Evolutionary conservation across 2,797 vertebrate species (phyloP).

Genomic region (Eptatretus atami): DNA sequence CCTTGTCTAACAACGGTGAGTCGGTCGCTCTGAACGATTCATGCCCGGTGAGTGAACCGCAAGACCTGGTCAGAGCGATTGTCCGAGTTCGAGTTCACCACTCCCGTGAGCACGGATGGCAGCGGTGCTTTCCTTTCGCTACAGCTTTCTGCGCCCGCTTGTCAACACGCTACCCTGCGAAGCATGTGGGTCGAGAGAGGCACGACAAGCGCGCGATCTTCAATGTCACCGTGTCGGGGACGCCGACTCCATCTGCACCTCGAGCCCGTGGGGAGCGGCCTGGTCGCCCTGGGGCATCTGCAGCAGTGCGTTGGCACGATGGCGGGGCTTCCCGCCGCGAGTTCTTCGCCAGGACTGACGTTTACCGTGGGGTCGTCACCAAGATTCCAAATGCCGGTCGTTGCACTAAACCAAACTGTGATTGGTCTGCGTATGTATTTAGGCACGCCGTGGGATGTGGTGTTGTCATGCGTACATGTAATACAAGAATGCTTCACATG

Average conservation of each 20-base stretch:
- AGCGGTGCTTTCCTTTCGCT: conserved; percentile 58
- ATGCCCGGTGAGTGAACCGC: no score
- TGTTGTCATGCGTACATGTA: no score
- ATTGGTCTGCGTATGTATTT: conserved; percentile 49
- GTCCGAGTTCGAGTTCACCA: conserved; percentile 51
- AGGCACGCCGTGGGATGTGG: no score
- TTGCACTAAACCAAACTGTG: conserved; percentile 92
- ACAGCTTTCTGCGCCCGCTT: conserved; percentile 26
- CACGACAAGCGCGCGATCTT: conserved; percentile 29
- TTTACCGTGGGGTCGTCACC: conserved; percentile 53
- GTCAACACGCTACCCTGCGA: not conserved
- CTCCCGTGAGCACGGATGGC: conserved; percentile 64
- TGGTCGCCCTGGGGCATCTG: conserved; percentile 40
- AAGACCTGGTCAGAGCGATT: no score
- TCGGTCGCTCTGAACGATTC: no score
- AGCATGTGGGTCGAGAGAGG: not conserved
- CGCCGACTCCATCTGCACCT: conserved; percentile 51
- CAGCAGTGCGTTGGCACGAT: conserved; percentile 69
- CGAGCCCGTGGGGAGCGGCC: conserved; percentile 30
- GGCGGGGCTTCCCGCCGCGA: conserved; percentile 32
- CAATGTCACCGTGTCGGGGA: conserved; percentile 73
- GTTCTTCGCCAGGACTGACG: conserved; percentile 26
- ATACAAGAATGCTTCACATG: no score
- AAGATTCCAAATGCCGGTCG: conserved; percentile 52
- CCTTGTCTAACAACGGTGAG: no score